Percentiles rank a stretch among this genome's conserved stretches.
phyloP scores from a whole-genome alignment of 2,797 vertebrate genomes.

The Poeciliopsis presidionis region DNA sequence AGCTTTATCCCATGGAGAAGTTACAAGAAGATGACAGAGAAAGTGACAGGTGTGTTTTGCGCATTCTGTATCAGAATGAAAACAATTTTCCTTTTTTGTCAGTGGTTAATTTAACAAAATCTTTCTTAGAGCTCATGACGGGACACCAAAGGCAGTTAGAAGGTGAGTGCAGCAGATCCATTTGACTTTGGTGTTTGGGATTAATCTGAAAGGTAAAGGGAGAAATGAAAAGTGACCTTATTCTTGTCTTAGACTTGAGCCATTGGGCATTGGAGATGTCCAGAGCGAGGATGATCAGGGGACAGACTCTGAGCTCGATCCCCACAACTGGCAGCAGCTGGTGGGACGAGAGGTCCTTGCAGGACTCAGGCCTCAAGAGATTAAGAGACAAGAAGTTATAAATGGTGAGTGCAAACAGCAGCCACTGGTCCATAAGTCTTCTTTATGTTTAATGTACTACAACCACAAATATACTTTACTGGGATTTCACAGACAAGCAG shows the following conservation, averaged over 20 bases:
- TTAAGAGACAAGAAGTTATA: conserved; percentile 95
- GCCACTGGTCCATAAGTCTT: neutral
- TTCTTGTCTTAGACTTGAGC: conserved; percentile 80
- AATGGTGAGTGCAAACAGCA: conserved; percentile 83
- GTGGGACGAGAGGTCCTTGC: conserved; percentile 89
- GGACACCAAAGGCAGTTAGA: conserved; percentile 90
- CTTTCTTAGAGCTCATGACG: conserved; percentile 85
- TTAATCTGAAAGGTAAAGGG: neutral
- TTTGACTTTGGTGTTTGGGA: conserved; percentile 8
- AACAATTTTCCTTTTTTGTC: neutral
- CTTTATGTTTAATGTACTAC: neutral
- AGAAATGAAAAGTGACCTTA: conserved; percentile 11
- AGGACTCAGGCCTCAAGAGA: conserved; percentile 89
- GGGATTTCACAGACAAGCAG: neutral
- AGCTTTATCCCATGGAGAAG: conserved; percentile 87
- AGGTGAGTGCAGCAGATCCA: conserved; percentile 78
- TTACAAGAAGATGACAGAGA: conserved; percentile 93
- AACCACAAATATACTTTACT: neutral
- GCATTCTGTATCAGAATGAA: neutral
- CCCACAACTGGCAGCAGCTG: conserved; percentile 93
- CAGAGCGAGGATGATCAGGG: conserved; percentile 92
- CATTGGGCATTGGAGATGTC: conserved; percentile 81
- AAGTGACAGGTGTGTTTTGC: conserved; percentile 84
- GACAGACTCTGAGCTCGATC: conserved; percentile 89
- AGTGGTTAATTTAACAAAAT: conserved; percentile 5